A percentile compares a stretch with the other conserved stretches of the same genome.
phyloP scores from a whole-genome alignment of 2,888 invertebrate species.

The Gasteruption jaculator region DNA sequence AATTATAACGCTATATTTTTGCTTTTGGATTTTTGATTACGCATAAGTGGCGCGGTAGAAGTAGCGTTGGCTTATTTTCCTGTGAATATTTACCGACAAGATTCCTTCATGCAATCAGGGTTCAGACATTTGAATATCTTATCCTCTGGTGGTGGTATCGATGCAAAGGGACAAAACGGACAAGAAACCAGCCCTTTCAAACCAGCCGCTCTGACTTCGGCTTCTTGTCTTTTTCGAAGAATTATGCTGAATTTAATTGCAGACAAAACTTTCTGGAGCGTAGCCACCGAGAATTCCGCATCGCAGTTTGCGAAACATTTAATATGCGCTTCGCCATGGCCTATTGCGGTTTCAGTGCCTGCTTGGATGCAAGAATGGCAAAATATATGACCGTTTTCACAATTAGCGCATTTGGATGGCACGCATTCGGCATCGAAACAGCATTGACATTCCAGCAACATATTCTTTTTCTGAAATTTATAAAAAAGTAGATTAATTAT shows the following conservation, averaged over 20 bases:
- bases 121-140: constrained; percentile 54
- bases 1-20: too few relatives aligned
- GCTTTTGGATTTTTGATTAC: too few relatives aligned
- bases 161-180: constrained; percentile 55
- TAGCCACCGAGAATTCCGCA: constrained; percentile 45
- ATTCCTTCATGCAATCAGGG: constrained; percentile 55
- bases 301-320: constrained; percentile 53
- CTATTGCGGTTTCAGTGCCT: constrained; percentile 49
- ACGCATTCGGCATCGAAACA: constrained; percentile 56
- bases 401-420: constrained; percentile 39
- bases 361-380: constrained; percentile 53
- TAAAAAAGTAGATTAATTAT: constrained; percentile 12
- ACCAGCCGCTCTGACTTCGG: constrained; percentile 52
- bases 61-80: too few relatives aligned
- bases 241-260: constrained; percentile 50
- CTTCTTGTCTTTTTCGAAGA: constrained; percentile 51
- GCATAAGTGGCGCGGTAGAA: too few relatives aligned
- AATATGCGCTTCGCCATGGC: constrained; percentile 50
- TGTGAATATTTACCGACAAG: constrained; percentile 47
- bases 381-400: constrained; percentile 47
- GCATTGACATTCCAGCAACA: constrained; percentile 54
- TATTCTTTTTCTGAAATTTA: constrained; percentile 33
- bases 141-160: constrained; percentile 49
- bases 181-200: constrained; percentile 54
- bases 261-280: constrained; percentile 47